Conservation (phyloP, 2,888 invertebrate genomes). For the Hypomecis atomaria region DNA sequence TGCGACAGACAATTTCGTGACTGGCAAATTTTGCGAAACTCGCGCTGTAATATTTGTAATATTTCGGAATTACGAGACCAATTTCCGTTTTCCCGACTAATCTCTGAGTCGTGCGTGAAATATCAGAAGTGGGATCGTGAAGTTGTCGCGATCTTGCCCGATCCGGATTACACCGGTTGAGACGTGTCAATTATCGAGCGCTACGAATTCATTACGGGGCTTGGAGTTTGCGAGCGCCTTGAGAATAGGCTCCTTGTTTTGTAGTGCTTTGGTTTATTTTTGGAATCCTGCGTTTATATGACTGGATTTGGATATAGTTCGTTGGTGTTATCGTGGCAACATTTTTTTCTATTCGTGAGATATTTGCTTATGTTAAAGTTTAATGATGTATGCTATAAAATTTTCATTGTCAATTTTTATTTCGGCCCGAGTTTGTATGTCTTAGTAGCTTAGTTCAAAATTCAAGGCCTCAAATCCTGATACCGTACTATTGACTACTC, state of each 20-base stretch:
- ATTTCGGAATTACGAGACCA: constrained; percentile 46
- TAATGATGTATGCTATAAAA: no score
- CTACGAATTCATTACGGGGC: constrained; percentile 60
- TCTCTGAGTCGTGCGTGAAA: constrained; percentile 67
- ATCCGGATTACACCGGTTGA: constrained; percentile 58
- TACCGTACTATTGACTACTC: no score
- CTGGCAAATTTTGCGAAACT: constrained; percentile 9
- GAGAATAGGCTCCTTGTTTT: constrained; percentile 35
- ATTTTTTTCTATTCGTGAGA: no score
- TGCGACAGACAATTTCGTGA: constrained; percentile 25
- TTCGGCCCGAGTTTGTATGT: no score
- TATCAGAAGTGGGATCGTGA: constrained; percentile 55
- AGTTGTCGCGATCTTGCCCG: constrained; percentile 64
- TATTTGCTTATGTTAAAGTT: no score
- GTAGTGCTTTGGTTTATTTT: constrained; percentile 18
- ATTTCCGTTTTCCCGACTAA: constrained; percentile 41
- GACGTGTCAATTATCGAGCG: constrained; percentile 71
- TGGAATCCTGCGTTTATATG: background rate
- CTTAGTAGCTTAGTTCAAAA: no score
- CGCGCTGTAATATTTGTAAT: constrained; percentile 20
- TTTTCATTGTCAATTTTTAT: no score
- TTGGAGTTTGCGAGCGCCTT: constrained; percentile 29
- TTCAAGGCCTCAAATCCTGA: no score
- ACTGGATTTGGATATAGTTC: no score
- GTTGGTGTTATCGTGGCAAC: no score